Conservation (phyloP, 2,888 invertebrate genomes). For the Agriopis marginaria region DNA sequence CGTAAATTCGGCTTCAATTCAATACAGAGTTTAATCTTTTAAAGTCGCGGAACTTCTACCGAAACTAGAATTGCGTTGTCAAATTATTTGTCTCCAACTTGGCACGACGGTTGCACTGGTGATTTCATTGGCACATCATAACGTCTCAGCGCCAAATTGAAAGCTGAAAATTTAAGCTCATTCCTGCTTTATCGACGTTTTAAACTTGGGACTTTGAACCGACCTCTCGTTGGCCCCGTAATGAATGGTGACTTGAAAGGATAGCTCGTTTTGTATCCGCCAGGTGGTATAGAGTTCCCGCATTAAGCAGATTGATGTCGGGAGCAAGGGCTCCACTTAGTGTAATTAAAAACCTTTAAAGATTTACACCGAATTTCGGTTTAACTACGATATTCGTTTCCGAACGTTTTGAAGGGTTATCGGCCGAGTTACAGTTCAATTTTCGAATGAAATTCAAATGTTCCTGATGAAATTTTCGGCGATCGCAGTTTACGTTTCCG, state of each 20-base stretch:
- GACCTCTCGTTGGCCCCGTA: conserved; percentile 54
- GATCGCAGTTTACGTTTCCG: conserved; percentile 12
- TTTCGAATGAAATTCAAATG: conserved; percentile 27
- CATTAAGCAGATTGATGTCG: conserved; percentile 80
- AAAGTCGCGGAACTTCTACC: conserved; percentile 38
- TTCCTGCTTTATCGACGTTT: conserved; percentile 56
- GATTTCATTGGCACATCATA: conserved; percentile 51
- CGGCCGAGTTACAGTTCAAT: conserved; percentile 40
- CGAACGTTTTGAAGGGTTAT: conserved; percentile 58
- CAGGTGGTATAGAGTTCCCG: conserved; percentile 50
- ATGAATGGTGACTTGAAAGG: conserved; percentile 64
- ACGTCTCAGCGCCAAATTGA: conserved; percentile 54
- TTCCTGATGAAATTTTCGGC: conserved; percentile 24
- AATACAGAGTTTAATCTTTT: conserved; percentile 46
- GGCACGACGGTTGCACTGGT: conserved; percentile 48
- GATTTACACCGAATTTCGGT: conserved; percentile 68
- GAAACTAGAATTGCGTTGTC: conserved; percentile 40
- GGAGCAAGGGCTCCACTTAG: conserved; percentile 66
- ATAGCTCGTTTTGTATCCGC: conserved; percentile 50
- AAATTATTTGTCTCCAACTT: conserved; percentile 50
- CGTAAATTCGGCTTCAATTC: conserved; percentile 40
- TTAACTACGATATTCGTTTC: conserved; percentile 58
- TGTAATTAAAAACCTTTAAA: conserved; percentile 82
- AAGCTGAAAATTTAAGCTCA: conserved; percentile 56
- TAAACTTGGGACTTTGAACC: conserved; percentile 48